Percentiles rank a stretch among this genome's conserved stretches.
Evolutionary conservation across 2,888 invertebrate species (phyloP).

Genomic region (Cataglyphis rosenhaueri): DNA sequence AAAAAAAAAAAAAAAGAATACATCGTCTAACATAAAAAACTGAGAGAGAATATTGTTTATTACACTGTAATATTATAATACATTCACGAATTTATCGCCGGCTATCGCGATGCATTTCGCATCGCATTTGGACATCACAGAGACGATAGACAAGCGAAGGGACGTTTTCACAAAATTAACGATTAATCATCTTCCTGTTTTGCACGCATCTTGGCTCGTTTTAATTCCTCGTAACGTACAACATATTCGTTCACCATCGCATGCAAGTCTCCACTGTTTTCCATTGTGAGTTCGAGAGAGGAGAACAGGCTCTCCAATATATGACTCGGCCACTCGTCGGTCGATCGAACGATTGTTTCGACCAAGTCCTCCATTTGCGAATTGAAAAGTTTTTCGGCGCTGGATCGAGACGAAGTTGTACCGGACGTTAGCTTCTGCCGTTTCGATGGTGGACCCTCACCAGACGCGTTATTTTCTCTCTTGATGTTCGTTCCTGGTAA

Average conservation of each 20-base stretch:
- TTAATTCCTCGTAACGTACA: slow-evolving; percentile 65
- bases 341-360: slow-evolving; percentile 71
- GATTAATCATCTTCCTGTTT: slow-evolving; percentile 64
- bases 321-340: slow-evolving; percentile 79
- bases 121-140: slow-evolving; percentile 23
- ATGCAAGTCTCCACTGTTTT: slow-evolving; percentile 67
- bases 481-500: slow-evolving; percentile 73
- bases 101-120: neutral
- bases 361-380: slow-evolving; percentile 76
- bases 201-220: slow-evolving; percentile 40
- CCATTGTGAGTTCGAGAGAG: slow-evolving; percentile 72
- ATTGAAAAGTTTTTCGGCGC: slow-evolving; percentile 70
- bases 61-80: slow-evolving; percentile 22
- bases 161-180: neutral
- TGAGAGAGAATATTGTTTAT: neutral
- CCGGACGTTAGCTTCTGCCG: slow-evolving; percentile 70
- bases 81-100: neutral
- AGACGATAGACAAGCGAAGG: slow-evolving; percentile 17
- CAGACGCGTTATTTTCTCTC: slow-evolving; percentile 75
- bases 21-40: neutral
- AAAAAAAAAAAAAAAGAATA: too few relatives aligned
- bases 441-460: slow-evolving; percentile 75
- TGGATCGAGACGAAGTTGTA: slow-evolving; percentile 52
- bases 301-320: slow-evolving; percentile 77
- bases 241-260: slow-evolving; percentile 70